Evolutionary conservation across 2,888 invertebrate species (phyloP).

Genomic region (Mimumesa dahlbomi): DNA sequence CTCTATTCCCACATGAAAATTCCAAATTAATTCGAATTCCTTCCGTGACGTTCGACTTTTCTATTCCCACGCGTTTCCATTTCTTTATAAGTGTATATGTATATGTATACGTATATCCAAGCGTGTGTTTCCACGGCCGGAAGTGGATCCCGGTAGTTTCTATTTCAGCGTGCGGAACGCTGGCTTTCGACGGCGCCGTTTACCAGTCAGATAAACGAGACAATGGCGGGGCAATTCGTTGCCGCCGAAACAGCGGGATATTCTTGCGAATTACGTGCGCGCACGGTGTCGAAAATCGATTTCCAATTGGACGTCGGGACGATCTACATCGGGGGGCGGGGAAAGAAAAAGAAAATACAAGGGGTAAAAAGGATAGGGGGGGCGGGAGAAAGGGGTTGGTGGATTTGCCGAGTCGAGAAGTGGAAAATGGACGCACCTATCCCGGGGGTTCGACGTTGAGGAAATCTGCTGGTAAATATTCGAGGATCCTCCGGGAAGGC

Average conservation of each 20-base stretch:
- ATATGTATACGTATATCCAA: too few relatives aligned
- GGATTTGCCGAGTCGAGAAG: conserved; percentile 31
- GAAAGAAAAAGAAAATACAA: background rate
- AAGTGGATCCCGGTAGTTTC: background rate
- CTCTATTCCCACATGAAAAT: too few relatives aligned
- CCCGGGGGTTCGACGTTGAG: conserved; percentile 19
- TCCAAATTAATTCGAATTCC: too few relatives aligned
- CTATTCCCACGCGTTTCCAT: too few relatives aligned
- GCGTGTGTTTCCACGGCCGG: too few relatives aligned
- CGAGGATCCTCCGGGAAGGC: background rate
- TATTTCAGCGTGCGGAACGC: background rate
- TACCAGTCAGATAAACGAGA: conserved; percentile 49
- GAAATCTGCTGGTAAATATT: conserved; percentile 36
- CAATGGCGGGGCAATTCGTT: conserved; percentile 57
- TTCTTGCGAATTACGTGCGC: conserved; percentile 56
- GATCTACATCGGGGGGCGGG: conserved; percentile 42
- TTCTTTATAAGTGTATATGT: too few relatives aligned
- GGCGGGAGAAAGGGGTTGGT: background rate
- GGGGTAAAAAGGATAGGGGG: conserved; percentile 2
- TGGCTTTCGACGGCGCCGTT: conserved; percentile 13
- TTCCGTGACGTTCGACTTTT: too few relatives aligned
- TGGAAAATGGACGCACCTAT: conserved; percentile 35
- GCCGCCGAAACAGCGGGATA: conserved; percentile 39
- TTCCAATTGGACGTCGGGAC: conserved; percentile 56
- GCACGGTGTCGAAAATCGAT: conserved; percentile 52